These are phyloP conservation scores for Myiotriccus ornatus DNA, from an alignment of 2,797 vertebrate species.

Conservation along the genomic window DNA sequence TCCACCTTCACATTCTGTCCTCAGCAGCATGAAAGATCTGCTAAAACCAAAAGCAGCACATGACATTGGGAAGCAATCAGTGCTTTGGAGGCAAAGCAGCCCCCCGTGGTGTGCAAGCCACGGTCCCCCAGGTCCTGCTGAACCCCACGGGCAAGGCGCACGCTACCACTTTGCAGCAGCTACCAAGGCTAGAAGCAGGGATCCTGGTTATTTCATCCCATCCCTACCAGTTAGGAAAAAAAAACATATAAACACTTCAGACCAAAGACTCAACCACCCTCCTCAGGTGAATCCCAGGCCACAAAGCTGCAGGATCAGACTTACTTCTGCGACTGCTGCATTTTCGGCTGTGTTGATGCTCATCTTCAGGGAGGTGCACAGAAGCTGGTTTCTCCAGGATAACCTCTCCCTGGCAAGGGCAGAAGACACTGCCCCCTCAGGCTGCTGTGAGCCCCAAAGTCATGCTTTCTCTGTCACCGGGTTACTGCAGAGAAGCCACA, in stretches of 20 bases:
- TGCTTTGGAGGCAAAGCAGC: neutral
- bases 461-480: neutral
- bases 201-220: neutral
- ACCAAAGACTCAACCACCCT: neutral
- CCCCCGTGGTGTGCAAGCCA: neutral
- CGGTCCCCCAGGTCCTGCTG: accelerated
- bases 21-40: neutral
- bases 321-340: slow-evolving; percentile 47
- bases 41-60: neutral
- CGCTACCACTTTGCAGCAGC: accelerated
- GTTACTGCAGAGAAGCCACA: neutral
- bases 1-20: neutral
- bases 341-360: slow-evolving; percentile 5
- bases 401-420: neutral
- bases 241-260: neutral
- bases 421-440: neutral
- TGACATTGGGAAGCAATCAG: neutral
- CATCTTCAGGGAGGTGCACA: neutral
- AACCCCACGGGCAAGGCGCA: accelerated
- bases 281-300: neutral
- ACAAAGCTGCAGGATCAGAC: neutral
- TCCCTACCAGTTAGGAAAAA: neutral
- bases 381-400: neutral
- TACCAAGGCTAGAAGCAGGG: neutral
- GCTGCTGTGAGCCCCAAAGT: neutral